Evolutionary conservation across 1,140 invertebrate species (phyloP).

Genomic region (Trichonephila clavipes): DNA sequence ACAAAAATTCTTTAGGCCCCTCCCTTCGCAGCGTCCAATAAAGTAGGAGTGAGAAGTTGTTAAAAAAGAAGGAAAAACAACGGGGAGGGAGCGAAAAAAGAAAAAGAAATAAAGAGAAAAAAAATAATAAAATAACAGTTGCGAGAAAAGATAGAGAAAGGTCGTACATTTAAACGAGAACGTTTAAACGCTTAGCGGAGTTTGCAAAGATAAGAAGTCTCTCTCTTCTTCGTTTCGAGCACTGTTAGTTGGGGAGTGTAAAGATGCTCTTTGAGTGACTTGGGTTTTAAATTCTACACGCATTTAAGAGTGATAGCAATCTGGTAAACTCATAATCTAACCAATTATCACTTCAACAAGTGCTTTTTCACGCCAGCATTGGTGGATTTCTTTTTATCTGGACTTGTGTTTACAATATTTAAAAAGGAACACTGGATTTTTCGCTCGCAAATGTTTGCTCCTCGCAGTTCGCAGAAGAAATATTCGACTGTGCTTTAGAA

Average conservation of each 20-base stretch:
- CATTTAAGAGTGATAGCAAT: background rate
- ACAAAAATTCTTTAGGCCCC: conserved; percentile 69
- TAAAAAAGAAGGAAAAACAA: conserved; percentile 69
- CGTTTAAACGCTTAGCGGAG: conserved; percentile 70
- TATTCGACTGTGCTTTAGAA: too few species aligned
- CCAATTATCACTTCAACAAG: conserved; percentile 36
- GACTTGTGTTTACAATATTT: too few species aligned
- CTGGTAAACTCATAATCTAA: conserved; percentile 5
- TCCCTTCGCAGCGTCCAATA: conserved; percentile 52
- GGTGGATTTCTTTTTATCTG: background rate
- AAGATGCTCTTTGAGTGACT: too few species aligned
- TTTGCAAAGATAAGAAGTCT: conserved; percentile 72
- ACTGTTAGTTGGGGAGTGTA: background rate
- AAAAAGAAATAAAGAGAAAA: conserved; percentile 40
- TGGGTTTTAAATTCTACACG: conserved; percentile 11
- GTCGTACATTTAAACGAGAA: conserved; percentile 69
- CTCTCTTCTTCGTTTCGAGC: background rate
- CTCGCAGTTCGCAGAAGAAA: too few species aligned
- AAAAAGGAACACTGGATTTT: too few species aligned
- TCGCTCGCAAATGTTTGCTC: too few species aligned
- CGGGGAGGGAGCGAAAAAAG: conserved; percentile 34
- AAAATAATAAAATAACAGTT: conserved; percentile 51
- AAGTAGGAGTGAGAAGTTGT: conserved; percentile 67
- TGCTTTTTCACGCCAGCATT: background rate
- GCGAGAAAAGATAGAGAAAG: conserved; percentile 72